phyloP scores from a whole-genome alignment of 2,888 invertebrate genomes.

The Drosophila buzzatii region DNA sequence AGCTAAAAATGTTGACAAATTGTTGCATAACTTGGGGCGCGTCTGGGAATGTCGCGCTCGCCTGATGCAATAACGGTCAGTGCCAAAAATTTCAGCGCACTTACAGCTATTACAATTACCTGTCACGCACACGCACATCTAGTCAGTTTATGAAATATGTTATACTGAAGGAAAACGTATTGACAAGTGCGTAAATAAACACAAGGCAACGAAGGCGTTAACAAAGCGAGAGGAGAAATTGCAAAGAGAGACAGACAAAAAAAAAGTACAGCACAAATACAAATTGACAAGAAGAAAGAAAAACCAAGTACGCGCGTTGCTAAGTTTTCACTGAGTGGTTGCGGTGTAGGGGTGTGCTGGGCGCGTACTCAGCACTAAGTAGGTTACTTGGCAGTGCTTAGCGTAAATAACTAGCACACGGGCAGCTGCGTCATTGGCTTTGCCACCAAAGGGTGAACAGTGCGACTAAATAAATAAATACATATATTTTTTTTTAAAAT shows the following conservation, averaged over 20 bases:
- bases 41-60: constrained; percentile 75
- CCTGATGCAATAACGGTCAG: constrained; percentile 67
- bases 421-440: constrained; percentile 56
- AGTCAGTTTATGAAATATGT: constrained; percentile 31
- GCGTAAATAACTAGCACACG: constrained; percentile 72
- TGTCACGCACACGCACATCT: constrained; percentile 11
- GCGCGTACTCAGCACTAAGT: constrained; percentile 47
- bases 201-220: constrained; percentile 36
- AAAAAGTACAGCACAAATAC: background rate
- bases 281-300: constrained; percentile 14
- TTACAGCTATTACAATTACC: constrained; percentile 36
- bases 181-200: constrained; percentile 57
- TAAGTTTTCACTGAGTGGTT: constrained; percentile 56
- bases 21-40: constrained; percentile 76
- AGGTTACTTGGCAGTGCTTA: constrained; percentile 77
- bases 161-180: constrained; percentile 37
- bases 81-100: constrained; percentile 64
- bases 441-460: constrained; percentile 48
- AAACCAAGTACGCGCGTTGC: constrained; percentile 66
- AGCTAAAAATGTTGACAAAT: constrained; percentile 61
- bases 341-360: background rate
- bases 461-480: constrained; percentile 39
- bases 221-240: constrained; percentile 12
- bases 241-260: constrained; percentile 9
- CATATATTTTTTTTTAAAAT: constrained; percentile 19